phyloP scores from a whole-genome alignment of 2,797 vertebrate genomes.

The Eremophila alpestris region DNA sequence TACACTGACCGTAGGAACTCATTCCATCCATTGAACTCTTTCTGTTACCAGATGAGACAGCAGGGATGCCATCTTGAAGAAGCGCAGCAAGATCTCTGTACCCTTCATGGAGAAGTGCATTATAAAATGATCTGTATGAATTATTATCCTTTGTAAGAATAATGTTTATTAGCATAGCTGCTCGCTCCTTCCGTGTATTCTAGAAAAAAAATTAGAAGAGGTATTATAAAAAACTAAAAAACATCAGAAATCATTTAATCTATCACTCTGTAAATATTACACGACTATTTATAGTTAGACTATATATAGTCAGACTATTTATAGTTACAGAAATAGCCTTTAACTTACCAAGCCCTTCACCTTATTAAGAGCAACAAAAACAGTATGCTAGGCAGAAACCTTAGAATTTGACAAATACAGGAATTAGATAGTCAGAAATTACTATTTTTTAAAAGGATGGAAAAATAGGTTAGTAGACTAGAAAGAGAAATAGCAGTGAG shows the following conservation, averaged over 20 bases:
- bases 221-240: neutral
- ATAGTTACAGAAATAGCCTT: neutral
- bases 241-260: neutral
- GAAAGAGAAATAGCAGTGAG: neutral
- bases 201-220: constrained; percentile 53
- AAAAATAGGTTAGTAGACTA: neutral
- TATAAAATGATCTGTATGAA: constrained; percentile 93
- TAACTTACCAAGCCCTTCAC: neutral
- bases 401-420: neutral
- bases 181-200: constrained; percentile 85
- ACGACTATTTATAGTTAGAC: neutral
- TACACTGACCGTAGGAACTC: constrained; percentile 83
- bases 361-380: neutral
- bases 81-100: constrained; percentile 89
- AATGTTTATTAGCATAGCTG: constrained; percentile 83
- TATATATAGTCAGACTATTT: neutral
- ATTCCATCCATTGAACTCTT: constrained; percentile 77
- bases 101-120: constrained; percentile 87
- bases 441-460: neutral
- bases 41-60: constrained; percentile 64
- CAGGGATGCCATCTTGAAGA: constrained; percentile 82
- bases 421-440: neutral
- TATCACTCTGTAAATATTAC: neutral
- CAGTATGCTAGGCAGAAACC: neutral
- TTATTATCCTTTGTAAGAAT: constrained; percentile 89